These are phyloP conservation scores for Timema podura DNA, from an alignment of 2,888 invertebrate species.

Conservation along the genomic window DNA sequence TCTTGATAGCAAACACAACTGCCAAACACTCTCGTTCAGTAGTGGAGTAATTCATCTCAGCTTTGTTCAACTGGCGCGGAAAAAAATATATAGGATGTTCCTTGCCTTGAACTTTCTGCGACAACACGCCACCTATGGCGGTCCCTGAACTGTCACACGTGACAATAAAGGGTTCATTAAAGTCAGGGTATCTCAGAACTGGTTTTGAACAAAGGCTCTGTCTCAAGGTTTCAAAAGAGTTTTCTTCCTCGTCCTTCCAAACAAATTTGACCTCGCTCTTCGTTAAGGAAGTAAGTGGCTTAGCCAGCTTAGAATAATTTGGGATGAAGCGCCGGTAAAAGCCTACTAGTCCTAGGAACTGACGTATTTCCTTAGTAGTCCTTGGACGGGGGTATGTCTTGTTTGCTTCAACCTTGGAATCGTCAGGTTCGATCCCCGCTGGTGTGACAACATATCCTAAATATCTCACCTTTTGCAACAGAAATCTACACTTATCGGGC, in stretches of 20 bases:
- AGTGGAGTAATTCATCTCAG: constrained; percentile 30
- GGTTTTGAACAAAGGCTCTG: constrained; percentile 28
- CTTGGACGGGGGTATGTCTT: background rate
- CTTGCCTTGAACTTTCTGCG: constrained; percentile 30
- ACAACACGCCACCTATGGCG: constrained; percentile 35
- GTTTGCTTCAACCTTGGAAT: background rate
- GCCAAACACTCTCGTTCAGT: constrained; percentile 31
- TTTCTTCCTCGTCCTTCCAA: constrained; percentile 25
- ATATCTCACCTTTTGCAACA: constrained; percentile 28
- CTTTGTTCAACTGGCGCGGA: constrained; percentile 28
- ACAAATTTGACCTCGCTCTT: constrained; percentile 32
- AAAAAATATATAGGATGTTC: constrained; percentile 31
- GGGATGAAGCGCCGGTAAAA: constrained; percentile 38
- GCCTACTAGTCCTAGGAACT: constrained; percentile 35
- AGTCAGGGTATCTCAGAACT: constrained; percentile 34
- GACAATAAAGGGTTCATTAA: constrained; percentile 31
- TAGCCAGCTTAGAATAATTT: constrained; percentile 34
- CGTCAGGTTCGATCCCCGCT: constrained; percentile 28
- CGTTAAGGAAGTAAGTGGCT: constrained; percentile 34
- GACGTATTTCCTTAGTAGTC: constrained; percentile 32
- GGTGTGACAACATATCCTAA: constrained; percentile 37
- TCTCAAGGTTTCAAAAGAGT: constrained; percentile 24
- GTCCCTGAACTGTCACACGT: constrained; percentile 34
- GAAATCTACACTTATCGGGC: constrained; percentile 33
- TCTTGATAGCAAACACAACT: constrained; percentile 30